Conservation (phyloP, 1,140 invertebrate genomes). For the Drosophila kurseongensis region DNA sequence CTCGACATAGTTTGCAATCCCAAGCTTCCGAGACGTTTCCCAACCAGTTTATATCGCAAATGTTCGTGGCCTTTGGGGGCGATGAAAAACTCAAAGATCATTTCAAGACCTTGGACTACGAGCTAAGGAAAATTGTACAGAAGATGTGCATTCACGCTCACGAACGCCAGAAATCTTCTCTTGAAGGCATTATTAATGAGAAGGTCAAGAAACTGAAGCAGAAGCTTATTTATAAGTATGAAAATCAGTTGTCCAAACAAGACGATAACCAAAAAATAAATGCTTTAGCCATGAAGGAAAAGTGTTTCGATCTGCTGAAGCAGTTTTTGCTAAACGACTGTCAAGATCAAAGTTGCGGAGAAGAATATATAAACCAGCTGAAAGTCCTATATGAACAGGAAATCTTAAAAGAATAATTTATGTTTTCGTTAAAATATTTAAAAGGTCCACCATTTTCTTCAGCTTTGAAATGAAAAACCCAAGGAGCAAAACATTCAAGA, state of each 20-base stretch:
- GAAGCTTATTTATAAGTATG: constrained; percentile 40
- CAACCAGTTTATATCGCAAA: constrained; percentile 22
- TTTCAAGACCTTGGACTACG: constrained; percentile 32
- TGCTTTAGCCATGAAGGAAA: constrained; percentile 10
- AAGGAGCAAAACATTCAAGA: no score
- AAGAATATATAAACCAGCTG: constrained; percentile 45
- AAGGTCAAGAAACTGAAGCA: constrained; percentile 22
- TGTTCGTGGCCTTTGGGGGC: constrained; percentile 31
- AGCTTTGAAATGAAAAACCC: no score
- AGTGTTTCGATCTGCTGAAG: constrained; percentile 47
- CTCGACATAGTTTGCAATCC: constrained; percentile 9
- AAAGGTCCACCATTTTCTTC: no score
- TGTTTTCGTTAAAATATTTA: not conserved
- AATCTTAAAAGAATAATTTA: constrained; percentile 8
- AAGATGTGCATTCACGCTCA: constrained; percentile 10
- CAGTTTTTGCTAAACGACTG: constrained; percentile 12
- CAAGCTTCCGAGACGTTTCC: constrained; percentile 51
- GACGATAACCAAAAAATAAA: constrained; percentile 6
- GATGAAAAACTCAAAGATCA: constrained; percentile 38
- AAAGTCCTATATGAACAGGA: constrained; percentile 38
- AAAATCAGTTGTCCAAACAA: constrained; percentile 12
- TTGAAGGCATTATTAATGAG: not conserved
- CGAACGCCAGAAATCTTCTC: not conserved
- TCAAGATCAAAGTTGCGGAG: not conserved
- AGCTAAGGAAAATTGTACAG: constrained; percentile 36